Conservation (phyloP, 1,140 invertebrate species). For the Sycophila sp. region DNA sequence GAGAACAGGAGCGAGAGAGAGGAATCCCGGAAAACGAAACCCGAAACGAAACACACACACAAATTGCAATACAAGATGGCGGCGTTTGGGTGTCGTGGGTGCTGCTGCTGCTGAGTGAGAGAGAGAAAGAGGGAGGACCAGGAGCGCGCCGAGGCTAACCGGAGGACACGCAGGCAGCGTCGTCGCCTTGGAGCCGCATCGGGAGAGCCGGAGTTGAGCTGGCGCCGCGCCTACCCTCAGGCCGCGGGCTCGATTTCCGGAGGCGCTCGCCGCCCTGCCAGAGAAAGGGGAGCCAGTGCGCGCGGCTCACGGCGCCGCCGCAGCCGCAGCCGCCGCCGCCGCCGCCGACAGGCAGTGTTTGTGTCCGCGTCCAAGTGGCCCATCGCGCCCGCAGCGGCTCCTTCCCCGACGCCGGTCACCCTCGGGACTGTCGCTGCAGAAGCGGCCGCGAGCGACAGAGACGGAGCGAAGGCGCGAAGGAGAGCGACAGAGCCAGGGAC, state of each 20-base stretch:
- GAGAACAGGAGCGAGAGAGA: slow-evolving; percentile 17
- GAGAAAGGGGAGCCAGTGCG: background rate
- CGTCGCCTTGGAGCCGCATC: background rate
- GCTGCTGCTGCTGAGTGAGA: slow-evolving; percentile 38
- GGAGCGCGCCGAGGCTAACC: background rate
- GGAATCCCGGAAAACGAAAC: slow-evolving; percentile 50
- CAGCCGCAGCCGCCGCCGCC: background rate
- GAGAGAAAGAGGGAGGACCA: background rate
- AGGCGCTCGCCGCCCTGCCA: too few relatives aligned
- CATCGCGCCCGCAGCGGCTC: too few relatives aligned
- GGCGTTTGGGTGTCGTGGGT: slow-evolving; percentile 60
- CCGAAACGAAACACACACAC: slow-evolving; percentile 48
- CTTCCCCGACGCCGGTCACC: too few relatives aligned
- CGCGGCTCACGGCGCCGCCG: background rate
- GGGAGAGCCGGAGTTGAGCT: background rate
- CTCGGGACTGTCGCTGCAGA: too few relatives aligned
- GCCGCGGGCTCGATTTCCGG: background rate
- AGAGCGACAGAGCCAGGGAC: background rate
- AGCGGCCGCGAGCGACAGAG: too few relatives aligned
- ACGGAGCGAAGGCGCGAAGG: background rate
- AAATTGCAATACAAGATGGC: slow-evolving; percentile 56
- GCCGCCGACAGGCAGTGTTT: background rate
- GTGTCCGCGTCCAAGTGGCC: background rate
- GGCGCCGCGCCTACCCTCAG: background rate
- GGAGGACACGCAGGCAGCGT: background rate